Evolutionary conservation across 2,797 vertebrate genomes (phyloP).

Genomic region (Chromis chromis): DNA sequence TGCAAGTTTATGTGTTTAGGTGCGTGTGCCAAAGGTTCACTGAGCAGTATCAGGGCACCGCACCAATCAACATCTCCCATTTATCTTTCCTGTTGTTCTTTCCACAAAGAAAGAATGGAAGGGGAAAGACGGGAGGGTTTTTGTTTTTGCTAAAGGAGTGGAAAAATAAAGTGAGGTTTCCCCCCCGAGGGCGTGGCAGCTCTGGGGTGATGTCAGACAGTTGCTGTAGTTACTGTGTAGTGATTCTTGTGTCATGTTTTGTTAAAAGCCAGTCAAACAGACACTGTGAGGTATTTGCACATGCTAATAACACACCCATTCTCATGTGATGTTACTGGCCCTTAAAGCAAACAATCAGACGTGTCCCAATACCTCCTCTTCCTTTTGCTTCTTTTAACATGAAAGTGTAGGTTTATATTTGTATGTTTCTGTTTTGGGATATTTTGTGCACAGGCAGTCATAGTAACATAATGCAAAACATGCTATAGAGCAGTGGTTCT

Average conservation of each 20-base stretch:
- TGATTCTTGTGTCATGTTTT: constrained; percentile 46
- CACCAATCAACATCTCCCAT: constrained; percentile 32
- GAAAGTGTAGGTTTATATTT: neutral
- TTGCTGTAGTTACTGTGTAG: constrained; percentile 44
- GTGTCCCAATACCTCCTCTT: constrained; percentile 7
- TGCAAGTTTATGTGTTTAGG: constrained; percentile 10
- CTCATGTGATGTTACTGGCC: constrained; percentile 15
- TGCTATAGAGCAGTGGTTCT: too few species aligned
- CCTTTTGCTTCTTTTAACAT: neutral
- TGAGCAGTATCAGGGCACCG: constrained; percentile 3
- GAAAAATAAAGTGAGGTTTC: constrained; percentile 48
- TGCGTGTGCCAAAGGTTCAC: constrained; percentile 14
- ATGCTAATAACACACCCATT: constrained; percentile 10
- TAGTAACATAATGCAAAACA: too few species aligned
- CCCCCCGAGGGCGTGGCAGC: constrained; percentile 44
- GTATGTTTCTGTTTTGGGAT: neutral
- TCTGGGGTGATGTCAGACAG: constrained; percentile 61
- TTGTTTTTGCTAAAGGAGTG: constrained; percentile 63
- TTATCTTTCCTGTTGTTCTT: constrained; percentile 46
- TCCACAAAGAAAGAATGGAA: constrained; percentile 44
- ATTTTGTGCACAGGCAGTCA: too few species aligned
- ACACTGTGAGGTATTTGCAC: neutral
- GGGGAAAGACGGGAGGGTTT: constrained; percentile 45
- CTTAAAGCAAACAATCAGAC: constrained; percentile 14
- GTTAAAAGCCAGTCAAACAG: constrained; percentile 34